A percentile compares a stretch with the other conserved stretches of the same genome.
These are phyloP conservation scores for Halcyon senegalensis DNA, from an alignment of 2,113 vertebrate species.

Conservation along the genomic window DNA sequence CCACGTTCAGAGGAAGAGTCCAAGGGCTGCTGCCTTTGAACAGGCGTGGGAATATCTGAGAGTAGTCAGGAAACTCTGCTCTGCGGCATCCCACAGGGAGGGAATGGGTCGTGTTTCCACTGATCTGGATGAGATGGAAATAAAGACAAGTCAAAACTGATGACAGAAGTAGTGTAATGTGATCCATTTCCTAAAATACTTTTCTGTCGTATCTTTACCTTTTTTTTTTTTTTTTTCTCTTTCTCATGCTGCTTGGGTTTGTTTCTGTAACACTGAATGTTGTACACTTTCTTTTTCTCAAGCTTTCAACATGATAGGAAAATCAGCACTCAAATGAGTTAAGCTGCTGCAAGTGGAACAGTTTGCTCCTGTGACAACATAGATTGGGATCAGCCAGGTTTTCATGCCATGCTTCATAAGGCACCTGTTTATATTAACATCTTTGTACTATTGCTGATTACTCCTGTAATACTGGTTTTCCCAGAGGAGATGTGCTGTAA, in stretches of 20 bases:
- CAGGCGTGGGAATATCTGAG: conserved; percentile 24
- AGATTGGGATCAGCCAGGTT: not conserved
- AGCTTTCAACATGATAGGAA: not conserved
- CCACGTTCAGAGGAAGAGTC: not conserved
- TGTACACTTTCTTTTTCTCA: not conserved
- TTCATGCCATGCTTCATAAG: not conserved
- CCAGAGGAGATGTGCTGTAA: not conserved
- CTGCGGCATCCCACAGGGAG: conserved; percentile 12
- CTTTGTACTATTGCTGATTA: not conserved
- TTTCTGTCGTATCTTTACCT: not conserved
- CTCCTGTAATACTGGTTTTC: not conserved
- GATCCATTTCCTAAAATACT: conserved; percentile 46
- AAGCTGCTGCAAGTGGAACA: not conserved
- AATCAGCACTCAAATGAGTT: not conserved
- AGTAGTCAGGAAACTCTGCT: not conserved
- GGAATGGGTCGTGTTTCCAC: conserved; percentile 28
- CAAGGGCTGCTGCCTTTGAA: not conserved
- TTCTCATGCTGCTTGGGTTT: conserved; percentile 31
- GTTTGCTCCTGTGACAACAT: not conserved
- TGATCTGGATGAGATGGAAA: conserved; percentile 32
- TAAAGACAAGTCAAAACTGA: conserved; percentile 54
- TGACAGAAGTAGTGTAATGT: conserved; percentile 51
- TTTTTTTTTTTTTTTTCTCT: not conserved
- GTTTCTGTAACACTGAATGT: not conserved
- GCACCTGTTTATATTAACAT: not conserved